Base-by-base conservation (phyloP, 2,113 vertebrate species). In the Lutjanus erythropterus region DNA sequence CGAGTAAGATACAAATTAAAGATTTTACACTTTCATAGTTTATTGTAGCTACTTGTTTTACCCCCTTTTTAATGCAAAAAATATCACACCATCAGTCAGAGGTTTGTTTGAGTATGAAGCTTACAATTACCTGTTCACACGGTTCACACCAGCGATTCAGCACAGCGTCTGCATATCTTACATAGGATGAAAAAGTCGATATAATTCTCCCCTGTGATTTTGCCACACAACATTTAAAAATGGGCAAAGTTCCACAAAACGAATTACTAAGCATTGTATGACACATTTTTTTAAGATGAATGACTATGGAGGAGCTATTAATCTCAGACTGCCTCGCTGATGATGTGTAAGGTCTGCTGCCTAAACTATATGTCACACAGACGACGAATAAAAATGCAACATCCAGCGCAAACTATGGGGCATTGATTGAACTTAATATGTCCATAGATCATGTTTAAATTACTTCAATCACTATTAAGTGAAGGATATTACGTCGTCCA, bases 231-330 rank as follows among this genome's bases (percentile, higher is more conserved):
- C 15, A 55, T 53, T 25, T 70, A 31, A 46, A 15, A 80, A 70
- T 35, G 25, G 33, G 21, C 55, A 68, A 80, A 46, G 39, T 35
- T 68, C 25, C 49, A 64, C 12, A 58, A 60, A 76, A 55, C 10
- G 29, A 64, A 78, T 73, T 73, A 41, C 23, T 7, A n/a, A 21
- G 23, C 23, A 33, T 0, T 37, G 49, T 12, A 41, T 42, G 23
- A 58, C 58, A 53, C 4, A 5, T 27, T 61, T 61, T n/a, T 23
- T 25, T 12, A 15, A 49, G 31, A 84, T 53, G 12, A 64, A 70
- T 76, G 58, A 39, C 39, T 15, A 23, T 10, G 25, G 25, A 65
- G 59, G 12, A 2, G 19, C 33, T 1, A 0, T 31, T 39, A 61
- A 46, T 62, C 23, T 37, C 44, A 39, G 18, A 8, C 21, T 50